Conservation (phyloP, 2,888 invertebrate species). For the Danaus chrysippus region DNA sequence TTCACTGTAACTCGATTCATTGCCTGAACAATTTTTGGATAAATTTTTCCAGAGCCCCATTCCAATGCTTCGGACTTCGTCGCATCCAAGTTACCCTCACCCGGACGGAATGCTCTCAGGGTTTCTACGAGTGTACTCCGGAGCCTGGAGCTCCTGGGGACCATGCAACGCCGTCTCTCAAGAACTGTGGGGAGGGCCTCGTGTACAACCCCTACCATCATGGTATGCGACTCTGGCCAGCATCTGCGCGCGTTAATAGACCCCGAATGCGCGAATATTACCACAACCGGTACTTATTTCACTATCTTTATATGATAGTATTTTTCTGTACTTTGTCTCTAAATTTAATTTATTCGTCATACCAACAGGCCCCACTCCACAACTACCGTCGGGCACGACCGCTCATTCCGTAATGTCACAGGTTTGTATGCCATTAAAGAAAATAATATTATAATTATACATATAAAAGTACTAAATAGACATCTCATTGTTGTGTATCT, state of each 20-base stretch:
- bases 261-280: constrained; percentile 76
- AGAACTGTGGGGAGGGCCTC: constrained; percentile 81
- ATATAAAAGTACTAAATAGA: neutral
- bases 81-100: constrained; percentile 79
- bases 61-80: constrained; percentile 59
- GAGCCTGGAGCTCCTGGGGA: constrained; percentile 46
- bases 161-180: constrained; percentile 77
- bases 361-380: too few relatives aligned
- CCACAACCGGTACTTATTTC: constrained; percentile 10
- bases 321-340: too few relatives aligned
- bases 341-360: too few relatives aligned
- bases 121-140: constrained; percentile 85
- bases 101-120: constrained; percentile 81
- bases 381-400: too few relatives aligned
- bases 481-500: neutral
- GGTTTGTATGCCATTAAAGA: too few relatives aligned
- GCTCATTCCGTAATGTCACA: too few relatives aligned
- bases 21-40: constrained; percentile 52
- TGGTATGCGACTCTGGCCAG: constrained; percentile 84
- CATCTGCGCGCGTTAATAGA: constrained; percentile 75
- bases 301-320: neutral
- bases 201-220: constrained; percentile 82
- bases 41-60: constrained; percentile 44
- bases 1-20: constrained; percentile 37
- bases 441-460: neutral